Conservation (phyloP, 2,888 invertebrate species). For the Andrena bicolor region DNA sequence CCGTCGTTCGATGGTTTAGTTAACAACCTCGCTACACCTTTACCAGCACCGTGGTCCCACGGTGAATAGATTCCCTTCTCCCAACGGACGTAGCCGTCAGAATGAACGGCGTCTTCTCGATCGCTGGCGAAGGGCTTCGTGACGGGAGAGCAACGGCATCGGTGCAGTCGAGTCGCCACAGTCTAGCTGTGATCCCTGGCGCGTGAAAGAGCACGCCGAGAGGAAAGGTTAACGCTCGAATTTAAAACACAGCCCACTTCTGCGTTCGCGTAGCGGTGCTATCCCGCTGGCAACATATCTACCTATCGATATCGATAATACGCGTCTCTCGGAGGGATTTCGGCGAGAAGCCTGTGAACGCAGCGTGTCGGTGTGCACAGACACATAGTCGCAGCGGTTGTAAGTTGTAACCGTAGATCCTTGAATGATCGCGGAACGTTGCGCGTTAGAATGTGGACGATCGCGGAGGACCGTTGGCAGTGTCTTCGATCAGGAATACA, state of each 20-base stretch:
- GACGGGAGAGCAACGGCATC: slow-evolving; percentile 57
- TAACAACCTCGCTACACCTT: too few species aligned
- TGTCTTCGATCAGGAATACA: neutral
- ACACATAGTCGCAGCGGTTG: neutral
- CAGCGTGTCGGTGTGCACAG: neutral
- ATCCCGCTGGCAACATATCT: neutral
- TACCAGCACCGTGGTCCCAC: too few species aligned
- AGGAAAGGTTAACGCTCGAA: slow-evolving; percentile 67
- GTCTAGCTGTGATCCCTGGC: slow-evolving; percentile 59
- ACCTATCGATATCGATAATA: slow-evolving; percentile 11
- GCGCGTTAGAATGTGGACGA: neutral
- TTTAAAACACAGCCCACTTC: slow-evolving; percentile 53
- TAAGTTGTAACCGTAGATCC: neutral
- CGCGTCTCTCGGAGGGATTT: too few species aligned
- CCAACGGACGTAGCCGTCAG: neutral
- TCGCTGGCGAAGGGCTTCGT: slow-evolving; percentile 23
- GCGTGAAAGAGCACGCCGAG: slow-evolving; percentile 54
- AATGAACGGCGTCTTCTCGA: slow-evolving; percentile 34
- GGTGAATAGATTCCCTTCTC: slow-evolving; percentile 4
- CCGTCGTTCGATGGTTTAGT: too few species aligned
- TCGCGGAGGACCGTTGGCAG: neutral
- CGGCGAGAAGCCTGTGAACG: neutral
- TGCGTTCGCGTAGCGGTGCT: slow-evolving; percentile 19
- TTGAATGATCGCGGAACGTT: neutral
- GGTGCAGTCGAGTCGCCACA: slow-evolving; percentile 47